Base-by-base conservation (phyloP, 2,113 vertebrate species). In the Falcunculus frontatus region DNA sequence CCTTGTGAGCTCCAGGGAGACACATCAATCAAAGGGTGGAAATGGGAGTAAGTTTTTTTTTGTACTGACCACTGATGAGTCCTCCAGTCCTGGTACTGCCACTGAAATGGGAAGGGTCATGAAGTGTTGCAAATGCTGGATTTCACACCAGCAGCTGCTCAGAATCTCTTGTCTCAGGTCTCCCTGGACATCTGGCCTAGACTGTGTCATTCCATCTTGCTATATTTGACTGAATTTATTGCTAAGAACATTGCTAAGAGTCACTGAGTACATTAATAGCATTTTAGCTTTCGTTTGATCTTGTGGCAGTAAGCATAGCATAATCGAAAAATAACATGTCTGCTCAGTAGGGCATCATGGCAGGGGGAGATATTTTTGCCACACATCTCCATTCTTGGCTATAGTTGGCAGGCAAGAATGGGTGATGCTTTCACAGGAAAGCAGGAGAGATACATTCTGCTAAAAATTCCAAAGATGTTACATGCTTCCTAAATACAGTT, bases 291-390 rank as follows among this genome's bases (percentile, higher is more conserved):
- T 42, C 57, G 46, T 79, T 86, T 87, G 59, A 47, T 87, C 79
- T 87, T 63, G 30, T 91, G 84, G 57, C 92, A 95, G 53, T n/a
- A 82, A 84, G 78, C 53, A 62, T 29, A 78, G 35, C 56, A 57
- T 74, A 87, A 79, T 18, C 1, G 0, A 78, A 93, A 93, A 94
- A 94, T 89, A 96, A 41, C 87, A 23, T 42, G 84, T 86, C 89
- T 87, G 65, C 73, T 92, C 64, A 72, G 76, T 29, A 52, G 32
- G 73, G 72, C 47, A 33, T 44, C 60, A 30, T 52, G 59, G 37
- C 75, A 84, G 26, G 35, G 59, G 26, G 44, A 93, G 82, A 42
- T 96, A 96, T 97, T 96, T 97, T 94, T 96, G 89, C 56, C 67
- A 87, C 30, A 72, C 37, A n/a, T 91, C 47, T 94, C 73, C 35